These are phyloP conservation scores for Hymenopus coronatus DNA, from an alignment of 2,888 invertebrate species.

Conservation along the genomic window DNA sequence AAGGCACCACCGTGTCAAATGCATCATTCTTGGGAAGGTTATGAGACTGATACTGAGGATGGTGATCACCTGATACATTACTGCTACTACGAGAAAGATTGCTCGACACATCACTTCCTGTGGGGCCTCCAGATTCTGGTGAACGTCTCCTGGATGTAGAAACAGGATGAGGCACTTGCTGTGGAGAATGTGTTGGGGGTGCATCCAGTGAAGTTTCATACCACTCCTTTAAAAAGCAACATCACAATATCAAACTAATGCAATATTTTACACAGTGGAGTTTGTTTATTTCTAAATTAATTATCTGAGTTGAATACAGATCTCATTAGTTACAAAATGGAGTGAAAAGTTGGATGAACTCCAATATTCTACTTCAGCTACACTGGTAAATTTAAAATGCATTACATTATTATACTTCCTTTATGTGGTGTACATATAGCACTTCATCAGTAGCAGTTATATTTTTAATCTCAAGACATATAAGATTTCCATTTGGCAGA, in stretches of 20 bases:
- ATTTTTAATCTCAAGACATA: no score
- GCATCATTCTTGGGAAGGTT: constrained; percentile 3
- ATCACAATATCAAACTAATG: not conserved
- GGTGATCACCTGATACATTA: constrained; percentile 27
- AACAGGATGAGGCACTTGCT: not conserved
- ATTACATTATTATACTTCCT: no score
- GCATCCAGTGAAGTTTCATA: constrained; percentile 47
- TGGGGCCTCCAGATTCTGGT: constrained; percentile 5
- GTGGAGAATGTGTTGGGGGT: constrained; percentile 2
- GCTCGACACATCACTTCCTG: constrained; percentile 20
- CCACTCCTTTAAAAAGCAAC: constrained; percentile 38
- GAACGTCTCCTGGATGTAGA: not conserved
- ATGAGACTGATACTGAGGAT: not conserved
- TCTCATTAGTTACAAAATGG: no score
- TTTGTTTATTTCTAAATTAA: no score
- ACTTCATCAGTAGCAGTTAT: no score
- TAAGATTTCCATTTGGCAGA: no score
- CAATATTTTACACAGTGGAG: no score
- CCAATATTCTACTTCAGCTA: no score
- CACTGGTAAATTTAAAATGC: no score
- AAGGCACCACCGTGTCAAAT: constrained; percentile 49
- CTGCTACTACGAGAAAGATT: constrained; percentile 30
- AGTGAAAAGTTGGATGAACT: no score
- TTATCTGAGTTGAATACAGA: no score
- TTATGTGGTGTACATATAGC: no score